Evolutionary conservation across 2,888 invertebrate genomes (phyloP), one percentile per base, ranked within the genome.

Genomic region (Eupelmus urozonus): DNA sequence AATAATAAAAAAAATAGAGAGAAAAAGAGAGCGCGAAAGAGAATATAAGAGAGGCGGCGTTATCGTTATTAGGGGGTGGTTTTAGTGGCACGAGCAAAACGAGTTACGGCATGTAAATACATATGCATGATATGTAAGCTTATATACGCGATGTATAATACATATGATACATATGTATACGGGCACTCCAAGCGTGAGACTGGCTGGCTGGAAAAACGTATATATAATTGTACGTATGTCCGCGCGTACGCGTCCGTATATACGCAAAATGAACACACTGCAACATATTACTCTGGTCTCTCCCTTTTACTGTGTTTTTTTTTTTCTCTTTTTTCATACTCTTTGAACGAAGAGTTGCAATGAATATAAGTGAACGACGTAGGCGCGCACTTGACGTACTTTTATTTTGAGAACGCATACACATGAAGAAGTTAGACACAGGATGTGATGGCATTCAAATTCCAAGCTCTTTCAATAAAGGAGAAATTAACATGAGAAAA

Each of bases 121-220:
- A 77, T 80, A 77, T 79, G 75, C 77, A 79, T 79, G 70, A 76
- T 76, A 72, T 75, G 74, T 74, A 63, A 66, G 69, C 69, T 66
- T 69, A 63, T 65, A 69, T n/a, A n/a, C 45, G 73, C 66, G 57
- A 78, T 78, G 74, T 75, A 75, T 80, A 80, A 78, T 79, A 70
- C 80, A 78, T 83, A 81, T 76, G 71, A 80, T 76, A 78, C 75
- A 81, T 82, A 84, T 81, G 80, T 80, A 69, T 76, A 73, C 42
- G 27, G 65, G 60, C 86, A 88, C 88, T 88, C 88, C 84, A 89
- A 88, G 88, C 87, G 87, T 87, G 86, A 87, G 85, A 85, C 85
- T 85, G 84, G 85, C 85, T 85, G 85, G 85, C 86, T 84, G 85
- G 85, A 87, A 85, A 86, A 87, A 86, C 83, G 82, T 83, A 85